phyloP scores from a whole-genome alignment of 1,140 invertebrate species.

The Nasonia giraulti region DNA sequence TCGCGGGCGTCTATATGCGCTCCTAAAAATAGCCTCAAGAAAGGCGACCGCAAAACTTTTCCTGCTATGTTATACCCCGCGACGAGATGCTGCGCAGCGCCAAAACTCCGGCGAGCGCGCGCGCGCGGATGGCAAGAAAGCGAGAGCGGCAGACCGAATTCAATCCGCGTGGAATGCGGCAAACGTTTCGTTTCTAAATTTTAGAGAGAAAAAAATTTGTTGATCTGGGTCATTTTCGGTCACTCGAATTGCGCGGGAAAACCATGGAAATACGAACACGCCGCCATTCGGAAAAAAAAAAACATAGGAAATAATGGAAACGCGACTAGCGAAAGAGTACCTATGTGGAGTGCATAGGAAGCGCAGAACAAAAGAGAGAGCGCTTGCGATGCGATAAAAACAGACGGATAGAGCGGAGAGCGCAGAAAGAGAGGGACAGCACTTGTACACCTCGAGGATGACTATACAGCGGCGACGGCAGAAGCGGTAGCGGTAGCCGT shows the following conservation, averaged over 20 bases:
- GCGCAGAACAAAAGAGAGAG: background rate
- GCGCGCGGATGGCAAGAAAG: background rate
- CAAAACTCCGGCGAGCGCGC: background rate
- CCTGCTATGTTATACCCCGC: slow-evolving; percentile 49
- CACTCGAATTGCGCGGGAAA: too few relatives aligned
- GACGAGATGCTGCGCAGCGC: slow-evolving; percentile 22
- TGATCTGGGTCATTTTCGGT: too few relatives aligned
- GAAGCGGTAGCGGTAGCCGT: too few relatives aligned
- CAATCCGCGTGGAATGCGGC: too few relatives aligned
- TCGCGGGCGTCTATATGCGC: background rate
- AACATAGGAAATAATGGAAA: background rate
- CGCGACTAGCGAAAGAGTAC: background rate
- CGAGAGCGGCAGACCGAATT: too few relatives aligned
- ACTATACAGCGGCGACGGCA: background rate
- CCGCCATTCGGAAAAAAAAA: background rate
- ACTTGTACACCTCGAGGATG: background rate
- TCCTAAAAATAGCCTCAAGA: slow-evolving; percentile 53
- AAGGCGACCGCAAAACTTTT: slow-evolving; percentile 61
- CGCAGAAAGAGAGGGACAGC: background rate
- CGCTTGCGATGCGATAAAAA: too few relatives aligned
- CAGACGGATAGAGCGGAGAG: too few relatives aligned
- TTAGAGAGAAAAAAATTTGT: too few relatives aligned
- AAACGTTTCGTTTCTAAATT: too few relatives aligned
- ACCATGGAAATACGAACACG: too few relatives aligned
- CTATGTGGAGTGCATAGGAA: background rate